Base-by-base conservation (phyloP, 2,888 invertebrate species). In the Nipponacmea schrenckii region DNA sequence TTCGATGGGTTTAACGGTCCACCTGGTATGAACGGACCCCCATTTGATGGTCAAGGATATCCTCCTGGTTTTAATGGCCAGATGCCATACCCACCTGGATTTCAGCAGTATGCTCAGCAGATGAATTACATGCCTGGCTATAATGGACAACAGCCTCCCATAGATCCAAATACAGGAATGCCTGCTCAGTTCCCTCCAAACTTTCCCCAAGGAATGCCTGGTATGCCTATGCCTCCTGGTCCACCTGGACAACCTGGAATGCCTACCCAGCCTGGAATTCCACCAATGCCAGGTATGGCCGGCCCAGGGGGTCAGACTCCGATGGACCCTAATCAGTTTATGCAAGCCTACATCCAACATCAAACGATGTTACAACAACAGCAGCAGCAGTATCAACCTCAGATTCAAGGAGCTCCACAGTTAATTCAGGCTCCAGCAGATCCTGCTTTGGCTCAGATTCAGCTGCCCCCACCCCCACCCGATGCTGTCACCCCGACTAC, bases 391-490 rank as follows among this genome's bases (percentile, higher is more conserved):
- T 26, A 27, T 44, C 39, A 65, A 10, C 44, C 20, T 44, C 27
- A 39, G 17, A 44, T 24, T 65, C 39, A 15, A 31, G 20, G 17
- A 8, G 65, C 20, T 65, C 44, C 44, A 15, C 65, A 65, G 65
- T 5, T 24, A n/a, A 44, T 65, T 44, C 65, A 44, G 12, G 5
- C 45, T 39, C 3, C 39, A 56, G 64, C 66, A 20, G 64, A 45
- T 39, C 64, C 64, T 7, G 45, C 64, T 15, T 20, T 39, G 20
- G 27, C 65, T 17, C 62, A 69, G 26, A 64, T 63, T 50, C 72
- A 69, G 39, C 56, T 66, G n/a, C 66, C 64, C 20, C 63, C 72
- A 46, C 44, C 48, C 44, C 46, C 66, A 44, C 68, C 68, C 10
- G 31, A 56, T n/a, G 15, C 15, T 7, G 2, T 5, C 7, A 10